These are phyloP conservation scores for Sitophilus oryzae DNA, from an alignment of 1,140 invertebrate genomes.

Conservation along the genomic window DNA sequence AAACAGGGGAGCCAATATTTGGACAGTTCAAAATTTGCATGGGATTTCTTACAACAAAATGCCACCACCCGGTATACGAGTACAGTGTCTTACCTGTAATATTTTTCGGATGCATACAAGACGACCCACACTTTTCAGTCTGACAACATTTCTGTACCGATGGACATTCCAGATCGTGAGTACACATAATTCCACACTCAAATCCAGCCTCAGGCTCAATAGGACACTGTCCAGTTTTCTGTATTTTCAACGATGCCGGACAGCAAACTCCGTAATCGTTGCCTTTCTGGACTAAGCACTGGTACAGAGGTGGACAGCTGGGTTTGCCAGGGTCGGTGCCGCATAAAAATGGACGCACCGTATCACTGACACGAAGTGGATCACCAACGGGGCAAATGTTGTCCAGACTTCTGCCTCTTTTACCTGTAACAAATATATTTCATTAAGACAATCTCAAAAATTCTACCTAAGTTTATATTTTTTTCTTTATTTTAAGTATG, in stretches of 20 bases:
- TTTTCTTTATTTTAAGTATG: no score
- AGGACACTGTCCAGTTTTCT: constrained; percentile 72
- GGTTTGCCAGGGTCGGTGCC: constrained; percentile 75
- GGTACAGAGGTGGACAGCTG: constrained; percentile 71
- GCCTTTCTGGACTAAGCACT: constrained; percentile 68
- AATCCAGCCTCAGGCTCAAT: constrained; percentile 39
- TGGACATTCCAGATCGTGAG: constrained; percentile 60
- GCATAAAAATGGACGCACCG: constrained; percentile 71
- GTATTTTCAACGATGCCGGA: constrained; percentile 64
- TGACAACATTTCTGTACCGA: constrained; percentile 75
- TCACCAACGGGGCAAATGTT: constrained; percentile 73
- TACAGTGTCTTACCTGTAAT: constrained; percentile 51
- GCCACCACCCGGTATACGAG: background rate
- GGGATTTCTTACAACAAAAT: background rate
- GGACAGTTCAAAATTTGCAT: no score
- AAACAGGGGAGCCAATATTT: no score
- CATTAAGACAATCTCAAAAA: background rate
- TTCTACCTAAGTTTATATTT: background rate
- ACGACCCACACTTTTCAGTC: constrained; percentile 61
- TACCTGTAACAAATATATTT: constrained; percentile 48
- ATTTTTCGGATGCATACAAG: constrained; percentile 62
- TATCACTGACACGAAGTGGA: constrained; percentile 72
- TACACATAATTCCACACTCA: constrained; percentile 59
- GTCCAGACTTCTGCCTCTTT: constrained; percentile 63
- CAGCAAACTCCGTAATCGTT: constrained; percentile 85